phyloP scores from a whole-genome alignment of 2,113 vertebrate species.

The Percina caprodes region DNA sequence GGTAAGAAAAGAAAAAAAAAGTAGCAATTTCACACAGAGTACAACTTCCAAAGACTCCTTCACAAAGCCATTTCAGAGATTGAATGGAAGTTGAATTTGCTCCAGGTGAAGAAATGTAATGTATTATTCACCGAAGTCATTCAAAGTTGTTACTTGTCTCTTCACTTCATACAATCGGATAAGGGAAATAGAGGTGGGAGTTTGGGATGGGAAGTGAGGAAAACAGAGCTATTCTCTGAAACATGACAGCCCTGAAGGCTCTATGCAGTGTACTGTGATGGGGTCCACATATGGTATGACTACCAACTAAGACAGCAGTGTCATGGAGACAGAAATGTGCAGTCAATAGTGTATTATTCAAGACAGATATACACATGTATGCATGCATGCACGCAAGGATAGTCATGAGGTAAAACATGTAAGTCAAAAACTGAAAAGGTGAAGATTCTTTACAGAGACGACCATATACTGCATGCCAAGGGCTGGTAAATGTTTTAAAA shows the following conservation, averaged over 20 bases:
- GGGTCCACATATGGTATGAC: constrained; percentile 24
- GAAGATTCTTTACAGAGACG: neutral
- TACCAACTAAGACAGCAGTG: constrained; percentile 32
- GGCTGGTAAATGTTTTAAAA: neutral
- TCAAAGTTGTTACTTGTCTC: constrained; percentile 37
- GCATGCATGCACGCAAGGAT: neutral
- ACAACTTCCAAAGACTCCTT: constrained; percentile 55
- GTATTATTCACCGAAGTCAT: constrained; percentile 65
- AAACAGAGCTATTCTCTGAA: constrained; percentile 57
- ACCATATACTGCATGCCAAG: neutral
- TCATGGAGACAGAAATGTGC: constrained; percentile 23
- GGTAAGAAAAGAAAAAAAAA: constrained; percentile 1
- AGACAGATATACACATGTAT: constrained; percentile 18
- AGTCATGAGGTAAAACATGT: neutral
- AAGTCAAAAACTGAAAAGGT: neutral
- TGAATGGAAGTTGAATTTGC: constrained; percentile 52
- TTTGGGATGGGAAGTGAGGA: constrained; percentile 35
- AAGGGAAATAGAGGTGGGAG: constrained; percentile 30
- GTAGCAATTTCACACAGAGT: constrained; percentile 44
- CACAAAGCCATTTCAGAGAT: constrained; percentile 50
- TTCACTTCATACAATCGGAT: constrained; percentile 33
- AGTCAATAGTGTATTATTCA: constrained; percentile 34
- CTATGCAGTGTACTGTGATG: neutral
- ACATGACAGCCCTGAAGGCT: constrained; percentile 52
- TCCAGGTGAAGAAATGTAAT: constrained; percentile 62